Base-by-base conservation (phyloP, 2,113 vertebrate genomes). In the Gymnobelideus leadbeateri region DNA sequence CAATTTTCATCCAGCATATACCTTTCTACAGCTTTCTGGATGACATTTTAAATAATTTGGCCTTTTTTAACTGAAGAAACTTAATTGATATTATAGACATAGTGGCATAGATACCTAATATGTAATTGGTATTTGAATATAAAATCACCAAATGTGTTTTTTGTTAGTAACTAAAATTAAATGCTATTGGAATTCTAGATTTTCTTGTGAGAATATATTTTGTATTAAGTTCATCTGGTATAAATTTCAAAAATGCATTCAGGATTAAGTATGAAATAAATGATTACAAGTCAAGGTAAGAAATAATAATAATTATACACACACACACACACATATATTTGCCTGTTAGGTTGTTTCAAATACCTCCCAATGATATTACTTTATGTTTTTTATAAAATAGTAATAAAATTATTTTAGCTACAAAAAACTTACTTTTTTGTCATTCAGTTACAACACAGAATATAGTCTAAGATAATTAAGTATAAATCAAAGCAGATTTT, bases 221-320 rank as follows among this genome's bases (percentile, higher is more conserved):
- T 51, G 93, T 51, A 57, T 68, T 26, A 91, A 89, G 37, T 55
- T 93, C 31, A 96, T 57, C 93, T 96, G 3, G 46, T 90, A 93
- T 95, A 91, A 95, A 94, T 46, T 96, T 97, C 19, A 95, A 95
- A 97, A 93, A 97, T 31, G 52, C n/a, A 91, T 96, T 95, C 46
- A 95, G 46, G 96, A 90, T 97, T 97, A 92, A 55, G 91, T 96
- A 28, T 77, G 94, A 91, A 95, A 94, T 95, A 21, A 19, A 89
- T 93, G 68, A 89, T 53, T 52, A 91, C n/a, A 95, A 95, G 43
- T 23, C 37, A 89, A 96, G 31, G 55, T 68, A 96, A 93, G 25
- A 95, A 52, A 91, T 50, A 94, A 91, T 93, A 51, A 51, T 95
- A 96, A 96, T n/a, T n/a, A n/a, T n/a, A n/a, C n/a, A n/a, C n/a